phyloP scores from a whole-genome alignment of 2,113 vertebrate species.

The Pseudonaja textilis region DNA sequence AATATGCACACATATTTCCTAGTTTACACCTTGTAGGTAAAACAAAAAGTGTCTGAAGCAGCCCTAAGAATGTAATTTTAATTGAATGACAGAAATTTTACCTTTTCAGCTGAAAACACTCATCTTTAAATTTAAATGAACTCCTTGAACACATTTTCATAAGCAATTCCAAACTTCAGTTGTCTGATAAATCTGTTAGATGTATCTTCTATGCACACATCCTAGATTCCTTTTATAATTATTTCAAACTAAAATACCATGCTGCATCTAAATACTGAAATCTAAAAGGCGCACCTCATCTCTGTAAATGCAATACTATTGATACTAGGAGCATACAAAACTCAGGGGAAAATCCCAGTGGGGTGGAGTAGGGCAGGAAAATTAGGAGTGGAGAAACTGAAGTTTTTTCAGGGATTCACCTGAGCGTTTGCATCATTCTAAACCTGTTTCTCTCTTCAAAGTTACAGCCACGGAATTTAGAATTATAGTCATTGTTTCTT shows the following conservation, averaged over 20 bases:
- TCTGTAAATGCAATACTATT: neutral
- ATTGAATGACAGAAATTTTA: neutral
- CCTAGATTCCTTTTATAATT: neutral
- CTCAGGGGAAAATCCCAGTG: neutral
- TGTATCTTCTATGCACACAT: neutral
- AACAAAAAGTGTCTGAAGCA: neutral
- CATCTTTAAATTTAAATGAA: neutral
- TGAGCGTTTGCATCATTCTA: neutral
- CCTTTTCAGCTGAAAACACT: neutral
- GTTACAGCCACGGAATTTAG: neutral
- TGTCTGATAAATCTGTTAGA: neutral
- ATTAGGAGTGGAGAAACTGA: neutral
- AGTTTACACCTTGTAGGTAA: neutral
- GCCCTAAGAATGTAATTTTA: no score
- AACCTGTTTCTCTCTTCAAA: neutral
- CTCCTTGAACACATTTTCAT: neutral
- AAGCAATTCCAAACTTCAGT: neutral
- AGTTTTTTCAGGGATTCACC: neutral
- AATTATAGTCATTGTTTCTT: neutral
- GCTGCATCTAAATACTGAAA: neutral
- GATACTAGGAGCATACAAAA: neutral
- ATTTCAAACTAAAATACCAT: neutral
- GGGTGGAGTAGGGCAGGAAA: neutral
- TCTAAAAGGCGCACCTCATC: neutral
- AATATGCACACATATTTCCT: neutral